Conservation (phyloP, 2,797 vertebrate species). For the Acipenser ruthenus region DNA sequence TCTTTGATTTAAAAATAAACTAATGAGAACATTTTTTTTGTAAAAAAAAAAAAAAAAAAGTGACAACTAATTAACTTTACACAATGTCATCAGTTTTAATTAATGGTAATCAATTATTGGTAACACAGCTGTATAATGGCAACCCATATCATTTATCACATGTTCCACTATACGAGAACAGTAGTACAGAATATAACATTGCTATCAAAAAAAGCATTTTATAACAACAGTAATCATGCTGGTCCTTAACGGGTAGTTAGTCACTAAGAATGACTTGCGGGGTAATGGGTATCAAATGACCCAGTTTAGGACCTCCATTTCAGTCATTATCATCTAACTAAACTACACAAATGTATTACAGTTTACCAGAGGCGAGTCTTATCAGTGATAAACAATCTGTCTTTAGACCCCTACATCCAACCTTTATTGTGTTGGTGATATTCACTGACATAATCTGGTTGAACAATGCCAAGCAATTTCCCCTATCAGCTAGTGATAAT, state of each 20-base stretch:
- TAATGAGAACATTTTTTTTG: too few relatives aligned
- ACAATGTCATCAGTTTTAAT: too few relatives aligned
- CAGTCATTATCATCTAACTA: neutral
- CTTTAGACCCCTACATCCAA: neutral
- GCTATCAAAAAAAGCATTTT: neutral
- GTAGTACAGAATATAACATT: neutral
- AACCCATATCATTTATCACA: neutral
- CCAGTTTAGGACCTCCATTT: neutral
- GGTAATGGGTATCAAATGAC: neutral
- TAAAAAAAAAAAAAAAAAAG: too few relatives aligned
- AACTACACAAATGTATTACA: neutral
- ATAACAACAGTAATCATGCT: neutral
- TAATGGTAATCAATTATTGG: too few relatives aligned
- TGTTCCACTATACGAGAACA: neutral
- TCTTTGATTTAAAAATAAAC: too few relatives aligned
- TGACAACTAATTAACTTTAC: too few relatives aligned
- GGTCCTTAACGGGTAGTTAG: too few relatives aligned
- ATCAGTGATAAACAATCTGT: neutral
- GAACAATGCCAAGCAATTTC: neutral
- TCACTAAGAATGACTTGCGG: too few relatives aligned
- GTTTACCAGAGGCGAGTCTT: neutral
- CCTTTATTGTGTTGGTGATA: neutral
- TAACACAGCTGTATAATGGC: neutral
- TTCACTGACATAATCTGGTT: neutral
- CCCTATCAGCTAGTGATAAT: neutral